Evolutionary conservation across 2,113 vertebrate genomes (phyloP).

Genomic region (Astatoreochromis straeleni): DNA sequence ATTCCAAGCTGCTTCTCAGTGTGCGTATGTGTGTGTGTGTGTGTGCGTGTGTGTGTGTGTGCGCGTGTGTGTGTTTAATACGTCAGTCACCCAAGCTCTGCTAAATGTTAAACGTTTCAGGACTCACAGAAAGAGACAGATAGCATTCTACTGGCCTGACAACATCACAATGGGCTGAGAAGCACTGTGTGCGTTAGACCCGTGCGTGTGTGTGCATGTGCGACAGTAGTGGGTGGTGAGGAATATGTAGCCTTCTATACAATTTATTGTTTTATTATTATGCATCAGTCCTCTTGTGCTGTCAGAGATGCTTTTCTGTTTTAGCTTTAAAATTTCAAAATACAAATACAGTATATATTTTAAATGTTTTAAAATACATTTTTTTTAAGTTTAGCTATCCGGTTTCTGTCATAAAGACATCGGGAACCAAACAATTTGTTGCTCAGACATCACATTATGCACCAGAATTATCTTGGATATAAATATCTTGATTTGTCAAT

Average conservation of each 20-base stretch:
- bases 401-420: background rate
- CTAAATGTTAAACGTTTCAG: conserved; percentile 63
- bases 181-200: background rate
- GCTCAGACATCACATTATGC: background rate
- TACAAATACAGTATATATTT: background rate
- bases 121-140: conserved; percentile 34
- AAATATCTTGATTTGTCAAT: background rate
- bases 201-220: background rate
- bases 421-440: background rate
- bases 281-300: conserved; percentile 20
- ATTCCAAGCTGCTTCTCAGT: background rate
- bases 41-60: background rate
- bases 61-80: background rate
- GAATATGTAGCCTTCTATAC: conserved; percentile 22
- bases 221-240: background rate
- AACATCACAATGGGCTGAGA: conserved; percentile 43
- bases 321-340: background rate
- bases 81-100: conserved; percentile 41
- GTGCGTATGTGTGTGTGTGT: background rate
- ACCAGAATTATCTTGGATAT: background rate
- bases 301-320: background rate
- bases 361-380: background rate
- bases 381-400: background rate
- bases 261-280: conserved; percentile 8
- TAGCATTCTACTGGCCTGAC: conserved; percentile 47